Base-by-base conservation (phyloP, 2,113 vertebrate species). In the Archilochus colubris region DNA sequence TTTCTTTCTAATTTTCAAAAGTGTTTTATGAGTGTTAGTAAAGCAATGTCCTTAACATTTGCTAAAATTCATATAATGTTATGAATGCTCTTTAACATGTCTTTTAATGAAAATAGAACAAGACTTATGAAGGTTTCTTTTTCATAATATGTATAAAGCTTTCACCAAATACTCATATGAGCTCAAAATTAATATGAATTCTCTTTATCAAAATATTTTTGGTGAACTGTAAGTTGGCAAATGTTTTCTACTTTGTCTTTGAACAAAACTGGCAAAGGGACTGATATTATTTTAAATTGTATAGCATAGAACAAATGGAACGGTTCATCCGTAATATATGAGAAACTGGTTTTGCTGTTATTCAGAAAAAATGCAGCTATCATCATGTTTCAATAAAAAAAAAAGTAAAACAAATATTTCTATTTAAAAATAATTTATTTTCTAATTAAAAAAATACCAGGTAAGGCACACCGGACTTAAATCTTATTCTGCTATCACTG, bases 11-110 rank as follows among this genome's bases (percentile, higher is more conserved):
- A 93, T 73, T 86, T 90, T 51, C 63, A 73, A 85, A 77, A 64
- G 3, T 25, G 90, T 93, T 93, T 97, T 93, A 94, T 80, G 54
- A 95, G 15, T 68, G 10, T 75, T 91, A 58, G 18, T 82, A 86
- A 96, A 89, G 57, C 25, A 22, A 27, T 46, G 24, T 75, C 62
- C 88, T 36, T 92, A 94, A 86, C 28, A 88, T 69, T 96, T 83
- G 67, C 55, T 89, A 92, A 95, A 95, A 93, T 89, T 78, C 62
- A 95, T 76, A 61, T 78, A 86, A 91, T 79, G 83, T 80, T 83
- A 82, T 70, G 44, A 93, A 89, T 87, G 53, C 36, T 76, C 50
- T 92, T 51, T 85, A 87, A 59, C 28, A 94, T 44, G 40, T 82
- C 25, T 90, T 97, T 79, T 28, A 38, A 86, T 22, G 22, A 84